These are phyloP conservation scores for Thecophora atra DNA, from an alignment of 2,888 invertebrate genomes.

Conservation along the genomic window DNA sequence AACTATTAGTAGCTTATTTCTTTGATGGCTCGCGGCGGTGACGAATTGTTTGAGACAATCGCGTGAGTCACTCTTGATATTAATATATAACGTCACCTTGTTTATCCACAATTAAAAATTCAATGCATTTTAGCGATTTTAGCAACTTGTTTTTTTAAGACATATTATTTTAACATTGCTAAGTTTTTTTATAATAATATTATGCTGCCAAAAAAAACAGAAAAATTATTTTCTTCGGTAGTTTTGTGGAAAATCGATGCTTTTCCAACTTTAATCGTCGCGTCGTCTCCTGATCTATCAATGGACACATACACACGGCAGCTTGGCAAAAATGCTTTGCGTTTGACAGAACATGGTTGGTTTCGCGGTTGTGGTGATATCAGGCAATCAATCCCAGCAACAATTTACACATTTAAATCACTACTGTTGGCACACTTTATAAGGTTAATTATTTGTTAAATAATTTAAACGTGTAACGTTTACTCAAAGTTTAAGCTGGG, in stretches of 20 bases:
- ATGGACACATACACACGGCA: constrained; percentile 16
- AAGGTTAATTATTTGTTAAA: too few species aligned
- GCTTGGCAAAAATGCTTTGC: constrained; percentile 15
- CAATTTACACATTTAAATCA: too few species aligned
- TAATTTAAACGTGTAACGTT: too few species aligned
- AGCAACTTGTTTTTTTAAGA: too few species aligned
- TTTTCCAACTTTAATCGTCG: constrained; percentile 27
- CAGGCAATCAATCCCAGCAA: too few species aligned
- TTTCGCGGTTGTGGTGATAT: constrained; percentile 55
- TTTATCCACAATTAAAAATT: too few species aligned
- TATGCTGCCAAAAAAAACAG: constrained; percentile 3
- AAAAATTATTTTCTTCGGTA: background rate
- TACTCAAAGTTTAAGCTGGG: too few species aligned
- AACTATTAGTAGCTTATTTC: too few species aligned
- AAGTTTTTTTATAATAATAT: background rate
- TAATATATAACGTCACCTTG: too few species aligned
- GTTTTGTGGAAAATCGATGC: constrained; percentile 56
- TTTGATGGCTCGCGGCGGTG: background rate
- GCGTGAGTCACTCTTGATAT: constrained; percentile 27
- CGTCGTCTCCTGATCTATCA: constrained; percentile 26
- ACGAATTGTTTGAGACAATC: constrained; percentile 15
- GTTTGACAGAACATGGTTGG: constrained; percentile 37
- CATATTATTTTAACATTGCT: background rate
- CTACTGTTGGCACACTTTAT: too few species aligned
- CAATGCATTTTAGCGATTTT: too few species aligned